These are phyloP conservation scores for Mactra quadrangularis DNA, from an alignment of 1,140 invertebrate genomes.

Conservation along the genomic window DNA sequence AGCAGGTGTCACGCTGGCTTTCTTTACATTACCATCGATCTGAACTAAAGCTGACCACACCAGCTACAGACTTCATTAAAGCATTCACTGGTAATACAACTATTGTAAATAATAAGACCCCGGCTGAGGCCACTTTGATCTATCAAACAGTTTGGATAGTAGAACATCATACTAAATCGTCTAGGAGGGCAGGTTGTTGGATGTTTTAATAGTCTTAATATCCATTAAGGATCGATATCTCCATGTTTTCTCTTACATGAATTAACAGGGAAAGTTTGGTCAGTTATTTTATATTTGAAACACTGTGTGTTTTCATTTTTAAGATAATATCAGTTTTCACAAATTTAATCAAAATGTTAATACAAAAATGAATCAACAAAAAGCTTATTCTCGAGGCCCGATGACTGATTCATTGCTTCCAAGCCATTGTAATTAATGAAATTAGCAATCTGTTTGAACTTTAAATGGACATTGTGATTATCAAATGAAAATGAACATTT, in stretches of 20 bases:
- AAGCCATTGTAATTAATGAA: conserved; percentile 20
- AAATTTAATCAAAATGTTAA: conserved; percentile 47
- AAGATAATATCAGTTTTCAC: conserved; percentile 41
- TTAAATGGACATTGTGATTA: no score
- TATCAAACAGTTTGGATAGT: no score
- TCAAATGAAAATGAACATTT: no score
- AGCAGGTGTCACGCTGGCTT: conserved; percentile 15
- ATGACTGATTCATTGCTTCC: conserved; percentile 14
- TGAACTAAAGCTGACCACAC: conserved; percentile 20
- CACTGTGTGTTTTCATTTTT: background rate
- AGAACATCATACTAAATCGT: no score
- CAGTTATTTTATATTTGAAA: no score
- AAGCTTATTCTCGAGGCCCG: background rate
- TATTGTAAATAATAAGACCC: conserved; percentile 2
- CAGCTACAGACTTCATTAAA: conserved; percentile 29
- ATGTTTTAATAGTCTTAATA: conserved; percentile 8
- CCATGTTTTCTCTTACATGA: conserved; percentile 8
- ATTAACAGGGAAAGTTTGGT: no score
- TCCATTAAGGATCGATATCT: conserved; percentile 5
- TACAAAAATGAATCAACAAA: conserved; percentile 1
- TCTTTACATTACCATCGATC: conserved; percentile 11
- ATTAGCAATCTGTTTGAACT: conserved; percentile 10
- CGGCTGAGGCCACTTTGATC: background rate
- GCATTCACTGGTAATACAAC: conserved; percentile 6
- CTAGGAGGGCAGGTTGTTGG: conserved; percentile 7